These are phyloP conservation scores for Sceloporus undulatus DNA, from an alignment of 2,113 vertebrate genomes.

Conservation along the genomic window DNA sequence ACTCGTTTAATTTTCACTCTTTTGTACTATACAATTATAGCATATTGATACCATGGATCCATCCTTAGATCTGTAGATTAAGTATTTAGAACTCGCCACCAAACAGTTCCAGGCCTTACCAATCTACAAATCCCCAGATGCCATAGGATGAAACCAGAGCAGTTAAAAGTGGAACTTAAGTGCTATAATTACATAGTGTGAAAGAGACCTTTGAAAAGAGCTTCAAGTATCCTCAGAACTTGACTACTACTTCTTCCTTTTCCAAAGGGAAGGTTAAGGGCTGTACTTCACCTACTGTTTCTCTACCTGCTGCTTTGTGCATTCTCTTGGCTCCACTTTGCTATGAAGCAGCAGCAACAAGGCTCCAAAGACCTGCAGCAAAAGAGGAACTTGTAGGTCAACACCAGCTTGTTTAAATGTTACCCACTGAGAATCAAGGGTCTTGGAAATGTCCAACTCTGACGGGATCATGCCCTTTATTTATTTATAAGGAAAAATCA, in stretches of 20 bases:
- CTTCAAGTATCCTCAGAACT: background rate
- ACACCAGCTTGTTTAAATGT: background rate
- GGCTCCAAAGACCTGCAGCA: background rate
- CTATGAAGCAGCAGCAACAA: background rate
- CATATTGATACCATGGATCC: no score
- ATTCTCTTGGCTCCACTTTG: background rate
- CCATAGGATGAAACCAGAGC: no score
- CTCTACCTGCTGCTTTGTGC: background rate
- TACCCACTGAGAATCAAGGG: background rate
- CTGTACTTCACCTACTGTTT: background rate
- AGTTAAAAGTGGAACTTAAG: no score
- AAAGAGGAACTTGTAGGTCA: background rate
- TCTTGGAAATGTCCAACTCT: slow-evolving; percentile 4
- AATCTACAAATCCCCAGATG: no score
- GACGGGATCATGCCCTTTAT: background rate
- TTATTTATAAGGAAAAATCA: background rate
- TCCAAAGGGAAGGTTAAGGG: background rate
- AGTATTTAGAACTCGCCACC: no score
- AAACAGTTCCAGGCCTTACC: no score
- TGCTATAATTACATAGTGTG: no score
- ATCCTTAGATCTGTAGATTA: no score
- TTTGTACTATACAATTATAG: no score
- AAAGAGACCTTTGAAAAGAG: no score
- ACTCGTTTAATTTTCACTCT: background rate
- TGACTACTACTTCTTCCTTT: no score